A percentile compares a stretch with the other conserved stretches of the same genome.
phyloP scores from a whole-genome alignment of 1,140 invertebrate genomes.

The Oedothorax gibbosus region DNA sequence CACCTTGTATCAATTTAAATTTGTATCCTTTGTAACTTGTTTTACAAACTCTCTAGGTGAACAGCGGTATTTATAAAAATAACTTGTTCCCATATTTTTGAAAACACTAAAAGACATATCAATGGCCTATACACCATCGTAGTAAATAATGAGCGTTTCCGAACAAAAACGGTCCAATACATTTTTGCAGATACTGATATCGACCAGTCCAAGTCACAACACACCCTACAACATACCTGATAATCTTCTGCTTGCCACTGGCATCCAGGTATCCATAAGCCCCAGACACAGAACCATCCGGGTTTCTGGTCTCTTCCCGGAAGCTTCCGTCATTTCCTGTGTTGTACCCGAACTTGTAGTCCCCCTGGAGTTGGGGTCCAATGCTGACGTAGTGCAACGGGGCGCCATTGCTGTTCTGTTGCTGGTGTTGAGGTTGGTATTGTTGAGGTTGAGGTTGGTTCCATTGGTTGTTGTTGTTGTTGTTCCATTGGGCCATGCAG shows the following conservation, averaged over 20 bases:
- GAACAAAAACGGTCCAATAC: too few relatives aligned
- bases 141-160: too few relatives aligned
- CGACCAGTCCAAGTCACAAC: too few relatives aligned
- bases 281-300: conserved; percentile 70
- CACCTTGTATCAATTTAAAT: too few relatives aligned
- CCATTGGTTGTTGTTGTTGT: conserved; percentile 2
- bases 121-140: too few relatives aligned
- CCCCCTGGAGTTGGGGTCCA: conserved; percentile 55
- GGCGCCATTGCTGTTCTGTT: conserved; percentile 13
- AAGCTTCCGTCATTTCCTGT: conserved; percentile 61
- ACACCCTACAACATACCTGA: conserved; percentile 67
- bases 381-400: conserved; percentile 61
- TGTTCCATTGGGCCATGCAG: conserved; percentile 31
- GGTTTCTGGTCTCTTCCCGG: conserved; percentile 62
- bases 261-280: conserved; percentile 74
- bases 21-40: too few relatives aligned
- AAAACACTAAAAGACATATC: too few relatives aligned
- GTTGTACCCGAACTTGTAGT: conserved; percentile 63
- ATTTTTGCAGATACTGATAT: too few relatives aligned
- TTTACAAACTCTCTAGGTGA: too few relatives aligned
- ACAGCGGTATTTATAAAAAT: too few relatives aligned
- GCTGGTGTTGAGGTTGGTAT: conserved; percentile 46
- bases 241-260: conserved; percentile 72
- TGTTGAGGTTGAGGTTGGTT: conserved; percentile 17
- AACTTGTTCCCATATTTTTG: too few relatives aligned